These are phyloP conservation scores for Lasioglossum oenotherae DNA, from an alignment of 2,888 invertebrate genomes.

Conservation along the genomic window DNA sequence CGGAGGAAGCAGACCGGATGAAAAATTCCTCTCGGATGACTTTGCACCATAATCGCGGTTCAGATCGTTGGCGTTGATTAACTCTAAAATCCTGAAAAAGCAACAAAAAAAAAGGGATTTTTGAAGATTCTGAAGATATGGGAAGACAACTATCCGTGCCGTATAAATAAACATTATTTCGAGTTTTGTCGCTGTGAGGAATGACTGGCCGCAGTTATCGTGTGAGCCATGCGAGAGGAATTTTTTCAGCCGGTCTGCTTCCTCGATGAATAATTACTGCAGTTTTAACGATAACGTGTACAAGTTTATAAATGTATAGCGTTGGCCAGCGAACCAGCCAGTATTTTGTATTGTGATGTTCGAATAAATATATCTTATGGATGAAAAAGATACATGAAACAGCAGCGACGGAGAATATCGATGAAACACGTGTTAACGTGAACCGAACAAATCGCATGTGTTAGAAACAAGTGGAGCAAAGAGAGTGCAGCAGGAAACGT, in stretches of 20 bases:
- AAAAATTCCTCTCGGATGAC: constrained; percentile 1
- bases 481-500: background rate
- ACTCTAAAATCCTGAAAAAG: background rate
- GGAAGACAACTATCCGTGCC: background rate
- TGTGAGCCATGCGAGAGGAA: background rate
- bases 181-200: background rate
- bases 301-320: background rate
- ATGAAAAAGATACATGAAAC: background rate
- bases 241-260: background rate
- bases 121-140: background rate
- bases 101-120: background rate
- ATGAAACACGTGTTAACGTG: background rate
- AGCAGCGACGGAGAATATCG: background rate
- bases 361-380: background rate
- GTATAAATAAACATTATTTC: background rate
- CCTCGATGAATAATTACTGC: background rate
- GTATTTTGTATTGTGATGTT: background rate
- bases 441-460: background rate
- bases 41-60: background rate
- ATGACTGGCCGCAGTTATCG: background rate
- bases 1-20: background rate
- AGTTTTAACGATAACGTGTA: background rate
- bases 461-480: background rate
- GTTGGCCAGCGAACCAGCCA: background rate
- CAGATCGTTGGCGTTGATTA: background rate